Conservation (phyloP, 2,113 vertebrate species). For the Prietella phreatophila region DNA sequence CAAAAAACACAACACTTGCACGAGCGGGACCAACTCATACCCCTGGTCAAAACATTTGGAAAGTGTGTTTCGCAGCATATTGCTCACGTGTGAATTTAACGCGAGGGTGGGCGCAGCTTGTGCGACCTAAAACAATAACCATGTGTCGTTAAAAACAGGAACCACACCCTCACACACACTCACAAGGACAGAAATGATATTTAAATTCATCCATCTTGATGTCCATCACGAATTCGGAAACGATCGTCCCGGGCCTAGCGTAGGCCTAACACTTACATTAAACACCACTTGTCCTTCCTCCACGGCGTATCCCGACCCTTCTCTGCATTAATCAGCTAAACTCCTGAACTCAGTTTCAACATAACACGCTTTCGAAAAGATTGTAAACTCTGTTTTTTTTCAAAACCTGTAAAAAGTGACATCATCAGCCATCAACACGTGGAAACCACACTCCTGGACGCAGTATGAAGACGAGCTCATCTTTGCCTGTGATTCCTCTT, state of each 20-base stretch:
- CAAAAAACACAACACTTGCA: not conserved
- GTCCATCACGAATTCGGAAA: no score
- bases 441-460: not conserved
- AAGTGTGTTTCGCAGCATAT: not conserved
- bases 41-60: not conserved
- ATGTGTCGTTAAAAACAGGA: not conserved
- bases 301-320: not conserved
- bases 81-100: slow-evolving; percentile 13
- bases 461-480: not conserved
- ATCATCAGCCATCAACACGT: not conserved
- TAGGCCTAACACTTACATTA: no score
- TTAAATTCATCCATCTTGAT: not conserved
- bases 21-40: not conserved
- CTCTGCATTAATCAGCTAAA: not conserved
- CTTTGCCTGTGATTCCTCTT: not conserved
- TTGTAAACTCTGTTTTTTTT: not conserved
- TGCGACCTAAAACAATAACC: not conserved
- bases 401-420: not conserved
- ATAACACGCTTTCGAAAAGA: not conserved
- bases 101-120: not conserved
- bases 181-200: no score
- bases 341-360: not conserved
- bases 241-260: no score
- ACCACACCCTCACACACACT: not conserved
- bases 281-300: not conserved